Conservation (phyloP, 2,797 vertebrate species). For the Smutsia gigantea region DNA sequence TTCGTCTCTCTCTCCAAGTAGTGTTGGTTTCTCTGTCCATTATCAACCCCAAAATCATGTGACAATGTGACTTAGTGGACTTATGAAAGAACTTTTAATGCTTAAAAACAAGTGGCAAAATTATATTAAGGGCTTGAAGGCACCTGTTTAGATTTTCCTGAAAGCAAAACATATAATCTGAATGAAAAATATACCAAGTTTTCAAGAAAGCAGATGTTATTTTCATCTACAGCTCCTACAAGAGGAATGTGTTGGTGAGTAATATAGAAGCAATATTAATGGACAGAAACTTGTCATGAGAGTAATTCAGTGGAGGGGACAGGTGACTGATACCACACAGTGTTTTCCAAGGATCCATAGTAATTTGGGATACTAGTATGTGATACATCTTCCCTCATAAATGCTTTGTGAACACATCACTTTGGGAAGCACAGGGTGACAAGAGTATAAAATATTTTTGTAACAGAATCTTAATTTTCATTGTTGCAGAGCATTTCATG, state of each 20-base stretch:
- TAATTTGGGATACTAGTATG: not conserved
- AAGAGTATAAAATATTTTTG: not conserved
- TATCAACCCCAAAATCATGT: not conserved
- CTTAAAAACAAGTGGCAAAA: constrained; percentile 6
- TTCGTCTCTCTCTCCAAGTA: not conserved
- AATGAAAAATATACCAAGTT: not conserved
- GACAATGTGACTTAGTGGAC: not conserved
- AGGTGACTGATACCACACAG: not conserved
- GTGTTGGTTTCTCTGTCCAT: not conserved
- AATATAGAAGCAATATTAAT: not conserved
- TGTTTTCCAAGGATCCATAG: not conserved
- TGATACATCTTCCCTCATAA: not conserved
- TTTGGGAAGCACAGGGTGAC: not conserved
- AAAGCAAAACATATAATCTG: not conserved
- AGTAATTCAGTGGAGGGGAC: not conserved
- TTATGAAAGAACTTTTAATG: not conserved
- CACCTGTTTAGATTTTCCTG: not conserved
- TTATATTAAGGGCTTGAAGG: not conserved
- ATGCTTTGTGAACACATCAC: not conserved
- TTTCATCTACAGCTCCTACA: not conserved
- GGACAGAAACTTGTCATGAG: not conserved
- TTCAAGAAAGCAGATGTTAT: not conserved
- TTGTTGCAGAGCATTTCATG: not conserved
- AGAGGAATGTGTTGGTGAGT: not conserved
- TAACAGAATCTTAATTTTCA: not conserved